A percentile compares a stretch with the other conserved stretches of the same genome.
Conservation (phyloP, 1,140 invertebrate species). For the Choristoneura fumiferana region DNA sequence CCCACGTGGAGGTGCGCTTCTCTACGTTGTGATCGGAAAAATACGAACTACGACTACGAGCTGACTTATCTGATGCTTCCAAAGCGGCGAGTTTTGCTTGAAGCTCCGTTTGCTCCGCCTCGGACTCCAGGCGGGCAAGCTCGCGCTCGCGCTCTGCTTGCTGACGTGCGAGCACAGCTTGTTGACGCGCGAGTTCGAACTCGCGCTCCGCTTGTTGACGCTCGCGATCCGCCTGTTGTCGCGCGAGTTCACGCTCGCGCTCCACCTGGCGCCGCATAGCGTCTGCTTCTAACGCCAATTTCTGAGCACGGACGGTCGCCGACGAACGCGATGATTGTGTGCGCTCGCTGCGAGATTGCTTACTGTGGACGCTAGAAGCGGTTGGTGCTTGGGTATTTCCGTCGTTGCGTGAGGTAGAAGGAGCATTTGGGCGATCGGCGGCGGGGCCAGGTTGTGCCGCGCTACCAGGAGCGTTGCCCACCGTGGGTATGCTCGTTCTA, state of each 20-base stretch:
- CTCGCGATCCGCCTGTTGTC: no score
- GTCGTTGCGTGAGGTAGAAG: neutral
- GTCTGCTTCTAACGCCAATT: neutral
- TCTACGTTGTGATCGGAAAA: no score
- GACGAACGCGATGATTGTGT: neutral
- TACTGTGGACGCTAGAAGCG: neutral
- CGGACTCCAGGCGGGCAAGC: no score
- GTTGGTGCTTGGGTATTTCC: neutral
- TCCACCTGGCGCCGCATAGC: neutral
- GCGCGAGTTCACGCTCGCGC: no score
- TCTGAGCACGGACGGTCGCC: conserved; percentile 1
- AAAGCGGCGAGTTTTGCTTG: no score
- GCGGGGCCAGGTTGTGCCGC: neutral
- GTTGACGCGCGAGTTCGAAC: neutral
- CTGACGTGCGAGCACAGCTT: neutral
- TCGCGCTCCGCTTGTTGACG: neutral
- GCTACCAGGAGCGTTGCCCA: neutral
- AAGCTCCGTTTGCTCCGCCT: no score
- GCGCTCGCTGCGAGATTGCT: neutral
- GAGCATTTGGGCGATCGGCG: neutral
- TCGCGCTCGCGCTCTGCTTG: neutral
- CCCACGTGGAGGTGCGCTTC: no score
- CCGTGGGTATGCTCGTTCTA: neutral
- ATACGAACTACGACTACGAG: no score
- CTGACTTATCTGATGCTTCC: no score